These are phyloP conservation scores for Clarias magur DNA, from an alignment of 2,113 vertebrate genomes.

Conservation along the genomic window DNA sequence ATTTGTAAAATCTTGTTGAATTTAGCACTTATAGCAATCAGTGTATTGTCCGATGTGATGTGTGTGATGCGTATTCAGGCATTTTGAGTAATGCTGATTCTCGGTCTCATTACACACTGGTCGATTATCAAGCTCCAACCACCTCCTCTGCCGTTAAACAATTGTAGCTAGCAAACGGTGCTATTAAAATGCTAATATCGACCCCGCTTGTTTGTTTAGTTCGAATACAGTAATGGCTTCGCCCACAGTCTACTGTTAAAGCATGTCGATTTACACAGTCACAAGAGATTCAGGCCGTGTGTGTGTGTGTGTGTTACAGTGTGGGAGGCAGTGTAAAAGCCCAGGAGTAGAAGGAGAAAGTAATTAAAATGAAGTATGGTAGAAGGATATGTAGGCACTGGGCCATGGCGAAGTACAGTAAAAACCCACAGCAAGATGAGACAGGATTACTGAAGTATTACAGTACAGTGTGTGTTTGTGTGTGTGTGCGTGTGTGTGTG, in stretches of 20 bases:
- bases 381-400: constrained; percentile 26
- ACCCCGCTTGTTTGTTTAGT: constrained; percentile 45
- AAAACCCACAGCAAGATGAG: constrained; percentile 29
- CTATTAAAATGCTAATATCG: constrained; percentile 30
- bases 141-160: background rate
- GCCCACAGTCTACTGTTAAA: constrained; percentile 34
- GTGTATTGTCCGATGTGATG: background rate
- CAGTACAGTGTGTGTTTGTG: constrained; percentile 3
- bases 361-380: constrained; percentile 55
- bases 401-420: constrained; percentile 40
- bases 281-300: constrained; percentile 10
- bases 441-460: constrained; percentile 39
- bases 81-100: background rate
- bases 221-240: constrained; percentile 36
- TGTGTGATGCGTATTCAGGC: background rate
- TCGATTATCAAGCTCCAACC: background rate
- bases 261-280: constrained; percentile 41
- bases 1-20: background rate
- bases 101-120: background rate
- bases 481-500: constrained; percentile 25
- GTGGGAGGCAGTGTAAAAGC: constrained; percentile 40
- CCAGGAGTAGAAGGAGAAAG: constrained; percentile 41
- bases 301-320: constrained; percentile 32
- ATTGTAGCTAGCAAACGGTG: constrained; percentile 7
- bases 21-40: background rate